Base-by-base conservation (phyloP, 2,888 invertebrate species). In the Chalcis sispes region DNA sequence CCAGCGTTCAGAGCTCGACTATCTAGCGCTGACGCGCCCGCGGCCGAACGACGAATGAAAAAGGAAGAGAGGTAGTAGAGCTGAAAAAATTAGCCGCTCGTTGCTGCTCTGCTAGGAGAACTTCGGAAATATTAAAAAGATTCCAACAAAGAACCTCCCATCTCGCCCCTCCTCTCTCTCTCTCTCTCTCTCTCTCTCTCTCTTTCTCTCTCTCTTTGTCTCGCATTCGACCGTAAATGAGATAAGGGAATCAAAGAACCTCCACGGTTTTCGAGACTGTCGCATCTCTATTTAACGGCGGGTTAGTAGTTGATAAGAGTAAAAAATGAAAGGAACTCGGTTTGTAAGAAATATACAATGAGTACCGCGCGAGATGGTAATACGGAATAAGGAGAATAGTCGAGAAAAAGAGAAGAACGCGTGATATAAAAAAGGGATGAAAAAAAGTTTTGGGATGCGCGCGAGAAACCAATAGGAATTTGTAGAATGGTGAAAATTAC, bases 101-200 rank as follows among this genome's bases (percentile, higher is more conserved):
- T 18, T 29, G 56, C n/a, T n/a, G n/a, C n/a, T n/a, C n/a, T n/a
- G n/a, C n/a, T n/a, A n/a, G n/a, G n/a, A n/a, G n/a, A n/a, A n/a
- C n/a, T n/a, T n/a, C n/a, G 42, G 42, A 67, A 67, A 58, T 67
- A 67, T 67, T 56, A 67, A 67, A 67, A 67, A 67, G 67, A 67
- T 67, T 67, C 27, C 54, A 42, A 13, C 10, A 32, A 29, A 32
- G 59, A 10, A 23, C 25, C 32, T 13, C n/a, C 32, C 20, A 32
- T 15, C n/a, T 42, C 50, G 50, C 18, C 36, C 36, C 10, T 10
- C 10, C 36, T 10, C 36, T 10, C 36, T 36, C 10, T 10, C 10
- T 36, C 36, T 10, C 36, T 36, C 10, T 10, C 36, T 7, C 36
- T 10, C 36, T 36, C 36, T 36, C 36, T 10, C 36, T 10, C 36